These are phyloP conservation scores for Calyptommatus sinebrachiatus DNA, from an alignment of 2,113 vertebrate species.

Conservation along the genomic window DNA sequence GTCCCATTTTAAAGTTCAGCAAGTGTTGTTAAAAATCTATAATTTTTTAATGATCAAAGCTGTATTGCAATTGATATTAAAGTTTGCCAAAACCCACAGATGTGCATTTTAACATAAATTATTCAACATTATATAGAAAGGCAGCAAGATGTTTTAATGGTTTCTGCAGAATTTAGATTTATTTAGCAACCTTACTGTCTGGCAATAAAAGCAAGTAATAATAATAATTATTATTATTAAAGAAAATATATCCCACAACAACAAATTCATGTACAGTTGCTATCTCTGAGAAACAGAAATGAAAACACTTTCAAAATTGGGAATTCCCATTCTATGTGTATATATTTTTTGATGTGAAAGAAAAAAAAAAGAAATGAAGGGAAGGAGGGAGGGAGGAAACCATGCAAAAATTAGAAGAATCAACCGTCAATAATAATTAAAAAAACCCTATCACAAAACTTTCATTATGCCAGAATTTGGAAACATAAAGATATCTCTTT, in stretches of 20 bases:
- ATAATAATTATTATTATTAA: background rate
- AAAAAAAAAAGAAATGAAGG: conserved; percentile 38
- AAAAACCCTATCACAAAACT: background rate
- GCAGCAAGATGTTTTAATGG: conserved; percentile 54
- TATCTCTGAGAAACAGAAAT: background rate
- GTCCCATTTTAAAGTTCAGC: too few species aligned
- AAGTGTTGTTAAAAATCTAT: too few species aligned
- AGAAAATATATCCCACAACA: background rate
- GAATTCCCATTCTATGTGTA: background rate
- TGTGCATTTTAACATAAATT: conserved; percentile 42
- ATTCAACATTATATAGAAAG: conserved; percentile 46
- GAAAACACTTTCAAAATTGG: conserved; percentile 15
- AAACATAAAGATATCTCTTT: background rate
- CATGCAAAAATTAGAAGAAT: conserved; percentile 46
- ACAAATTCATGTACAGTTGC: conserved; percentile 16
- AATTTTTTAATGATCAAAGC: conserved; percentile 8
- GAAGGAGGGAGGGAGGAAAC: conserved; percentile 32
- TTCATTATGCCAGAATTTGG: background rate
- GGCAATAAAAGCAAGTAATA: conserved; percentile 19
- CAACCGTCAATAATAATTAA: background rate
- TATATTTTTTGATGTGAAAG: conserved; percentile 37
- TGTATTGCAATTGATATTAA: conserved; percentile 12
- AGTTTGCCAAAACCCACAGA: conserved; percentile 41
- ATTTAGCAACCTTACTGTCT: conserved; percentile 41
- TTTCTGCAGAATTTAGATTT: conserved; percentile 50